Base-by-base conservation (phyloP, 2,888 invertebrate species). In the Drosophila gaucha region DNA sequence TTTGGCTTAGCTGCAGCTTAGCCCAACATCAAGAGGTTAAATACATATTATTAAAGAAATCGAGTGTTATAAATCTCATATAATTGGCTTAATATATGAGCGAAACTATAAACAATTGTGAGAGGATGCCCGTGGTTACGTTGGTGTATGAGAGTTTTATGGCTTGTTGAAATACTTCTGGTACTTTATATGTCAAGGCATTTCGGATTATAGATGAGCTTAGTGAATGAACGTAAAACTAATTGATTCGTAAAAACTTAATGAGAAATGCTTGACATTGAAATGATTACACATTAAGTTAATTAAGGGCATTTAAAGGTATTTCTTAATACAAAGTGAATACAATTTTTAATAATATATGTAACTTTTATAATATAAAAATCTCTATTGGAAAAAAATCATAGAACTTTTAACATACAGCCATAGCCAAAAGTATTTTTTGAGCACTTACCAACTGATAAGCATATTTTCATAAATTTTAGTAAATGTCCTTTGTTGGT, bases 1-100 rank as follows among this genome's bases (percentile, higher is more conserved):
- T 6, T 9, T 12, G 38, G 38, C 33, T 56, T 3, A 36, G 22
- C 41, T 24, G 20, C 9, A 50, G 58, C 63, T 67, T 51, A 62
- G 28, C 18, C 18, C n/a, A 1, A n/a, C 33, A 24, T 26, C 14
- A 16, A 44, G 47, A 9, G n/a, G 47, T 22, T 47, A 6, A 51
- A 9, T 30, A 22, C 39, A 4, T 22, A 20, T 24, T 18, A 24
- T 35, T 33, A 35, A 35, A 24, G 33, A 24, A 35, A 35, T 35
- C 24, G 47, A 49, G 47, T 35, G 47, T 2, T 35, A 24, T 49
- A 49, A 49, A 35, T 12, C 47, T 24, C 16, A 18, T 24, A 35
- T 43, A 49, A 52, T 66, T 43, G 33, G 22, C 44, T 44, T 22
- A 24, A 67, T 22, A 38, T 31, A 54, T 9, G 14, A 43, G 6